These are phyloP conservation scores for Rhyzopertha dominica DNA, from an alignment of 1,140 invertebrate species.

Conservation along the genomic window DNA sequence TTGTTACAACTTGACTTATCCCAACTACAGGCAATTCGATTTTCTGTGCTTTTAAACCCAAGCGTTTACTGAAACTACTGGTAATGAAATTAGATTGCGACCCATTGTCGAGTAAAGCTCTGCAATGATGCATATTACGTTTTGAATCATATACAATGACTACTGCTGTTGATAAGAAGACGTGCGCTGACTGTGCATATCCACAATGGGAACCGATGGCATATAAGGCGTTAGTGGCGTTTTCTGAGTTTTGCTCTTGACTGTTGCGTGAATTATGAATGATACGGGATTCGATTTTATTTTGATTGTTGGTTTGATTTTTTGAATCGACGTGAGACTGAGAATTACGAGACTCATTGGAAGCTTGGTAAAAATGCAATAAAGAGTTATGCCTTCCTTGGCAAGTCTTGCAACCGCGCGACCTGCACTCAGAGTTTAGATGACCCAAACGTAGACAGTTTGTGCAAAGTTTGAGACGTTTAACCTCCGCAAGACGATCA, in stretches of 20 bases:
- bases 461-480: conserved; percentile 11
- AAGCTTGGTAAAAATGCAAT: background rate
- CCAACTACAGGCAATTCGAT: conserved; percentile 12
- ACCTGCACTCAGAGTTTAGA: conserved; percentile 4
- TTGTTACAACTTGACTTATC: conserved; percentile 9
- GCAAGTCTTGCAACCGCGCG: no score
- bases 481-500: conserved; percentile 3
- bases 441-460: conserved; percentile 15
- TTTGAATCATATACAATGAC: conserved; percentile 4
- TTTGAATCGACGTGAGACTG: conserved; percentile 1
- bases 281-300: no score
- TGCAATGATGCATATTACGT: background rate
- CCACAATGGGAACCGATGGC: no score
- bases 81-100: conserved; percentile 19
- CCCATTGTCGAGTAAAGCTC: conserved; percentile 7
- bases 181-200: no score
- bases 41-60: conserved; percentile 6
- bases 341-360: background rate
- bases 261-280: no score
- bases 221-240: no score
- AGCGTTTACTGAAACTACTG: background rate
- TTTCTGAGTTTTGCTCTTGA: no score
- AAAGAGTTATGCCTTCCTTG: background rate
- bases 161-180: conserved; percentile 13
- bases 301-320: no score